phyloP scores from a whole-genome alignment of 2,888 invertebrate species.

The Papilio demoleus region DNA sequence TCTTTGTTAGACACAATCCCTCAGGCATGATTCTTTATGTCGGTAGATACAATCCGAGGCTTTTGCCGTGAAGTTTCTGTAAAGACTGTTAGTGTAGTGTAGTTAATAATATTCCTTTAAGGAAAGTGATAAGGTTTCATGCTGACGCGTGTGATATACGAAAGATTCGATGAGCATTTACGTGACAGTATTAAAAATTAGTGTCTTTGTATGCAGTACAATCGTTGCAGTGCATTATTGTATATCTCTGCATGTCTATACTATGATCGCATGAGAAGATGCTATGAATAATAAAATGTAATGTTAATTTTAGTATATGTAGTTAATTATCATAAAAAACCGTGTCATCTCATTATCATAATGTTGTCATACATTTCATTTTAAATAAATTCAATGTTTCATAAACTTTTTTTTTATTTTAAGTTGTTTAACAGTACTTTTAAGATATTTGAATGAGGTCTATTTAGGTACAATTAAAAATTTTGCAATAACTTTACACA shows the following conservation, averaged over 20 bases:
- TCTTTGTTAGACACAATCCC: slow-evolving; percentile 94
- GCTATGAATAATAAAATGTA: slow-evolving; percentile 59
- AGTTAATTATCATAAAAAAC: slow-evolving; percentile 53
- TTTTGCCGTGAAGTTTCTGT: slow-evolving; percentile 85
- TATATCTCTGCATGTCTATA: slow-evolving; percentile 52
- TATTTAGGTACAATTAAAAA: too few species aligned
- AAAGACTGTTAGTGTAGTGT: slow-evolving; percentile 80
- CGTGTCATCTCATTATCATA: slow-evolving; percentile 60
- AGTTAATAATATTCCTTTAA: slow-evolving; percentile 71
- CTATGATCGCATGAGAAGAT: slow-evolving; percentile 64
- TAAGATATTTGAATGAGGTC: background rate
- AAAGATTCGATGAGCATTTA: slow-evolving; percentile 73
- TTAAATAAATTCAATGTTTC: slow-evolving; percentile 64
- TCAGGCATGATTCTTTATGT: slow-evolving; percentile 95
- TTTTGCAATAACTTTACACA: too few species aligned
- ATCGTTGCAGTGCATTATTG: slow-evolving; percentile 47
- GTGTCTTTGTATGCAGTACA: slow-evolving; percentile 65
- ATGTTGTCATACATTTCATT: slow-evolving; percentile 54
- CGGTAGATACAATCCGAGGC: slow-evolving; percentile 93
- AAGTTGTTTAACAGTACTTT: slow-evolving; percentile 33
- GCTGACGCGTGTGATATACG: slow-evolving; percentile 75
- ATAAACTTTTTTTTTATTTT: slow-evolving; percentile 44
- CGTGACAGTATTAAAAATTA: slow-evolving; percentile 80
- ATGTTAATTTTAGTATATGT: slow-evolving; percentile 55
- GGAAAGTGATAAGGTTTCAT: slow-evolving; percentile 75